These are phyloP conservation scores for Biston betularia DNA, from an alignment of 2,888 invertebrate genomes.

Conservation along the genomic window DNA sequence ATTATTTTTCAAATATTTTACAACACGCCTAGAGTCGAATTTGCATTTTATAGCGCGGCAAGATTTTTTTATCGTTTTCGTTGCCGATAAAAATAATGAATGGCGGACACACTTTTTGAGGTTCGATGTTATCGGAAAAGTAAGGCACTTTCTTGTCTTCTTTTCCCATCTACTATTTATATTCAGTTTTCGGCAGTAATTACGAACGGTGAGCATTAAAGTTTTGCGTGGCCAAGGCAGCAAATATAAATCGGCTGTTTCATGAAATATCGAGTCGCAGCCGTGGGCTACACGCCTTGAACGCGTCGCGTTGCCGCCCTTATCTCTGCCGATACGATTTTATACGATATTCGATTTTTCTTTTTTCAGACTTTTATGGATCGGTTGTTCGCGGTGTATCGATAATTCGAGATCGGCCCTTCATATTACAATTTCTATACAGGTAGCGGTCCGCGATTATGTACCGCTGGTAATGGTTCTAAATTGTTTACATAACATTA, in stretches of 20 bases:
- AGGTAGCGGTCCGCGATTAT: conserved; percentile 51
- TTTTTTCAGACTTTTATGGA: conserved; percentile 83
- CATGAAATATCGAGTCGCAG: conserved; percentile 81
- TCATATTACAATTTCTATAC: conserved; percentile 69
- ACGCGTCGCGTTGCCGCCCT: conserved; percentile 77
- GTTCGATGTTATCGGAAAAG: conserved; percentile 35
- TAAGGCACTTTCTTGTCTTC: conserved; percentile 38
- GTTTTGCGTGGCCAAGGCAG: conserved; percentile 71
- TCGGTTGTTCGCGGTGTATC: conserved; percentile 81
- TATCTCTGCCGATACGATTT: conserved; percentile 81
- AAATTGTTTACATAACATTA: conserved; percentile 38
- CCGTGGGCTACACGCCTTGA: conserved; percentile 79
- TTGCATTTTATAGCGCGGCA: conserved; percentile 29
- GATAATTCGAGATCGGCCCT: conserved; percentile 78
- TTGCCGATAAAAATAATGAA: conserved; percentile 21
- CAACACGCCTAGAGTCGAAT: conserved; percentile 30
- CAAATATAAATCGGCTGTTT: conserved; percentile 84
- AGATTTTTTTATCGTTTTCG: conserved; percentile 25
- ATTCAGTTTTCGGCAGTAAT: conserved; percentile 73
- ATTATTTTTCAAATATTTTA: conserved; percentile 32
- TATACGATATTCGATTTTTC: conserved; percentile 81
- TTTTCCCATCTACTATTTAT: conserved; percentile 53
- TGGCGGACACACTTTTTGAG: conserved; percentile 26
- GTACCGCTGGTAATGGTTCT: conserved; percentile 49
- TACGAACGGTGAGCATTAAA: conserved; percentile 79